Evolutionary conservation across 2,888 invertebrate genomes (phyloP), one percentile per base, ranked within the genome.

Genomic region (Apotomis betuletana): DNA sequence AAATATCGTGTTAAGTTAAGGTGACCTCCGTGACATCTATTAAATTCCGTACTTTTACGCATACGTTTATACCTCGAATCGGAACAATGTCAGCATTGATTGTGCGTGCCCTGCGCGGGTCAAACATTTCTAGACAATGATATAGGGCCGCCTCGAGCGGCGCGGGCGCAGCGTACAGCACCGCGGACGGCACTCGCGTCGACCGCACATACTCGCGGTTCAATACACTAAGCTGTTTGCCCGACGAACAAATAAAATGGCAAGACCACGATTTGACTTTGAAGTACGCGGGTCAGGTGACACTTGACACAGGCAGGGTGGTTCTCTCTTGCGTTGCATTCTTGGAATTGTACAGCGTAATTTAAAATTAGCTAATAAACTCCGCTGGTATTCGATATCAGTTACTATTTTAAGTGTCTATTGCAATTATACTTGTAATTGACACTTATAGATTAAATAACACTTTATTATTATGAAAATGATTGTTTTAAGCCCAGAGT

Each of bases 271-370:
- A 83, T 79, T 81, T 76, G 79, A 76, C 82, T 85, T 82, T 84
- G 82, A 84, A 83, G 83, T 79, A 80, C 83, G 78, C 79, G 83
- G 85, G 83, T 87, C 86, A 83, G 77, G 77, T 83, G 84, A 83
- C 83, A 83, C 80, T 72, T 80, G 81, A 81, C 82, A 78, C 78
- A 71, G 77, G 76, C 73, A 69, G 75, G 75, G 73, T 71, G 75
- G 74, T 77, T 76, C 75, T 79, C 77, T 79, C 79, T 77, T 76
- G 76, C 75, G 77, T 76, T 75, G 73, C 74, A 74, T 78, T 77
- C 71, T 69, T 76, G 74, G 75, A 73, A 72, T 71, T 65, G 70
- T 65, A 68, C 69, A 65, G 46, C 27, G 46, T 57, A 12, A 5
- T 51, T 41, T 5, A 44, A 59, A 44, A 70, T 27, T 74, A 58